Percentiles rank a stretch among this genome's conserved stretches.
Conservation (phyloP, 2,888 invertebrate species). For the Harpagoxenus sublaevis region DNA sequence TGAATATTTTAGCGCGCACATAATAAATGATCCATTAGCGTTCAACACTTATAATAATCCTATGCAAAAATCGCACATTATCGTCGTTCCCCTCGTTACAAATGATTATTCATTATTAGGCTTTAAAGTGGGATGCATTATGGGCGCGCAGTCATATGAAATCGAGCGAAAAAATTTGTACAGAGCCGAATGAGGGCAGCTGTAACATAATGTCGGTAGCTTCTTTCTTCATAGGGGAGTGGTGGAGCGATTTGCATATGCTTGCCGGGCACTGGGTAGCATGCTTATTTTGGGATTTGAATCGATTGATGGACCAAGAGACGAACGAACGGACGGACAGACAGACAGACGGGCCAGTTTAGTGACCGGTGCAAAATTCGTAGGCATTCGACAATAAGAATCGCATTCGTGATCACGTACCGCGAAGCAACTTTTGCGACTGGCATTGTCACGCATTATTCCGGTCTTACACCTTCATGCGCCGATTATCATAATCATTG, state of each 20-base stretch:
- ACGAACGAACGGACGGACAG: conserved; percentile 63
- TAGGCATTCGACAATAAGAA: conserved; percentile 51
- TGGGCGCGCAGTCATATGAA: conserved; percentile 35
- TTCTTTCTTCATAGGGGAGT: conserved; percentile 61
- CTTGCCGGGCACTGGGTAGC: conserved; percentile 77
- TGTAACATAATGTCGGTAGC: conserved; percentile 58
- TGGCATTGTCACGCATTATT: conserved; percentile 49
- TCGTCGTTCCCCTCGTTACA: conserved; percentile 39
- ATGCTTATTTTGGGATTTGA: conserved; percentile 80
- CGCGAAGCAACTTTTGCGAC: conserved; percentile 51
- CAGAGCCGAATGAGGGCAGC: conserved; percentile 56
- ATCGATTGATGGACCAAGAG: conserved; percentile 58
- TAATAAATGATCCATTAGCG: conserved; percentile 40
- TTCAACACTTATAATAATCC: neutral
- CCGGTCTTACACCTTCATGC: conserved; percentile 34
- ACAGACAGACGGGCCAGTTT: conserved; percentile 67
- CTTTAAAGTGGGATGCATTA: conserved; percentile 13
- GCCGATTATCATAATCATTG: conserved; percentile 38
- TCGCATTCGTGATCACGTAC: conserved; percentile 48
- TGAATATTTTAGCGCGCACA: conserved; percentile 11
- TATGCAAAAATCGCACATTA: conserved; percentile 7
- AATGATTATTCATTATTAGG: conserved; percentile 54
- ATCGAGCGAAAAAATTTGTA: conserved; percentile 41
- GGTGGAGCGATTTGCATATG: conserved; percentile 74
- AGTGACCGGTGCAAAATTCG: conserved; percentile 65